Base-by-base conservation (phyloP, 2,888 invertebrate genomes). In the Drosophila neotestacea region DNA sequence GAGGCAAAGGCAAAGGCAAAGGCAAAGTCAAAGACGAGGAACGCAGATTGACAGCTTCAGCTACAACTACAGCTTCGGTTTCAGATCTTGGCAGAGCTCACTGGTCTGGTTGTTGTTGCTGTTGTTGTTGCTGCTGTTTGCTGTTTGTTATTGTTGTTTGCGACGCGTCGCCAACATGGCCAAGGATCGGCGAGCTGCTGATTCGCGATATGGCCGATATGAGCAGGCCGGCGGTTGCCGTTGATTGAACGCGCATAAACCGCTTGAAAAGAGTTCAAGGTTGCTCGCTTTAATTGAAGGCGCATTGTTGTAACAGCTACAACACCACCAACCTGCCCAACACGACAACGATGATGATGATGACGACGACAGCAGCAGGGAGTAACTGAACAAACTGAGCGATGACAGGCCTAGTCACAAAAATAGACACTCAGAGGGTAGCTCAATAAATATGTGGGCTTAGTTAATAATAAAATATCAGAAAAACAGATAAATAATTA, bases 211-310 rank as follows among this genome's bases (percentile, higher is more conserved):
- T 76, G 63, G 59, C 63, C 75, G 79, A 79, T 77, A 75, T 80
- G 82, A 79, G 80, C 71, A 65, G 70, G 48, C 48, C 44, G 48
- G 61, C 58, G 46, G 71, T 75, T 75, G 80, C 71, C 67, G 77
- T 69, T 81, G 79, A 85, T 83, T 85, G 84, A 74, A 84, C 80
- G 78, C 76, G 78, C 73, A 63, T 81, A 84, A 84, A 76, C 78
- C 84, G 83, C 84, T 84, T 77, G 79, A 73, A 82, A 81, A 76
- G 81, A 89, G 90, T 90, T 90, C 90, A 90, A 90, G 90, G 90
- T 88, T 90, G 85, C 77, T 82, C 80, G 79, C 80, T 85, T 85
- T 87, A 85, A 82, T 84, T 86, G 79, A 78, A 84, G 73, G 74
- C 83, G 72, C 77, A 80, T 77, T 81, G 89, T 86, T 86, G 83